Conservation (phyloP, 53 echinoderm and acorn worm genomes). For the Astropecten irregularis region DNA sequence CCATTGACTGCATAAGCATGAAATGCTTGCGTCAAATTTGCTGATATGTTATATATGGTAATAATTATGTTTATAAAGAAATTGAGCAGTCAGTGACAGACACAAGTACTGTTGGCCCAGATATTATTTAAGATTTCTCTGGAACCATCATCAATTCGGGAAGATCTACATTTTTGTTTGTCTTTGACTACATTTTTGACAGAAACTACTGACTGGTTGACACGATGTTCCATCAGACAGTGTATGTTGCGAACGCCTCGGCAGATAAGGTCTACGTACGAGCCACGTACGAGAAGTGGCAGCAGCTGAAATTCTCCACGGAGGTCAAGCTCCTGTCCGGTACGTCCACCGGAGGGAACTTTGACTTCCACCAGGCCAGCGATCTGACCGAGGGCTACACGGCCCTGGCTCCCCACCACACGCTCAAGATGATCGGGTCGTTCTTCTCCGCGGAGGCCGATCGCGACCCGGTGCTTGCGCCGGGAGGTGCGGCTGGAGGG, state of each 20-base stretch:
- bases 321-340: conserved; percentile 36
- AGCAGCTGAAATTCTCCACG: conserved; percentile 48
- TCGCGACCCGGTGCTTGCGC: too few relatives aligned
- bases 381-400: conserved; percentile 39
- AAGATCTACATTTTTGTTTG: too few relatives aligned
- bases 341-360: not conserved
- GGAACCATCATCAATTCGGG: too few relatives aligned
- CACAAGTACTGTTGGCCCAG: too few relatives aligned
- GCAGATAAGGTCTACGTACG: conserved; percentile 27
- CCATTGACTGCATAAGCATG: too few relatives aligned
- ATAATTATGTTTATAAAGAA: too few relatives aligned
- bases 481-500: not conserved
- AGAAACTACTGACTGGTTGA: too few relatives aligned
- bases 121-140: too few relatives aligned
- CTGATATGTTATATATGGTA: too few relatives aligned
- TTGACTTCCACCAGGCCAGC: conserved; percentile 7
- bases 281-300: conserved; percentile 47
- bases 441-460: conserved; percentile 38
- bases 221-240: conserved; percentile 28
- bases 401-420: conserved; percentile 33
- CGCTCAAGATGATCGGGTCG: conserved; percentile 51
- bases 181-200: too few relatives aligned
- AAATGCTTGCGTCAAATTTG: too few relatives aligned
- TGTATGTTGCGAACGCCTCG: conserved; percentile 30
- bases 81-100: too few relatives aligned